Evolutionary conservation across 2,888 invertebrate genomes (phyloP), one percentile per base, ranked within the genome.

Genomic region (Homarus gammarus): DNA sequence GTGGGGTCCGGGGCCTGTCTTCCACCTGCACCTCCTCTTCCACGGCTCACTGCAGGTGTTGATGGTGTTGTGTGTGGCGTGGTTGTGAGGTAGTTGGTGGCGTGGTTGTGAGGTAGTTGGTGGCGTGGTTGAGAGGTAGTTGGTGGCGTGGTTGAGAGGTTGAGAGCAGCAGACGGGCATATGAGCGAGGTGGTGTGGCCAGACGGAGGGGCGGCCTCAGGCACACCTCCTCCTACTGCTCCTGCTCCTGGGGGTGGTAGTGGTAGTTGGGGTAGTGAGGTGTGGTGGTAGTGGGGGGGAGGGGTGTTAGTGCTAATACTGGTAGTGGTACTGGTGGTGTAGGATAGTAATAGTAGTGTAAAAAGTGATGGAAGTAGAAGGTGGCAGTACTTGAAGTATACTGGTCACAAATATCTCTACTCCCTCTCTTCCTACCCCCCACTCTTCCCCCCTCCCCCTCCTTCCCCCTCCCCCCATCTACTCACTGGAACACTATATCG

Each of bases 141-240:
- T 12, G 36, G 31, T 22, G 36, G 64, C 22, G 36, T 33, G 15
- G 40, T 38, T 36, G 38, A 73, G 18, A 22, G 73, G 44, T n/a
- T 36, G 40, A 44, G n/a, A 3, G 75, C 44, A 8, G 44, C 75
- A 77, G 75, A 77, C 75, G n/a, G 75, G 44, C 31, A 31, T 5
- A 77, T 64, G 68, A 81, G 36, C 79, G 15, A 56, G 64, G 79
- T 81, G 64, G 38, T 61, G 81, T 68, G 64, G 38, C 68, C 81
- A 64, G 81, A 81, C 64, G n/a, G 79, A 81, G 61, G 38, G 38
- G 33, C 61, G 61, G 61, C n/a, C n/a, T 61, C 61, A 12, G 64
- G 61, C 31, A 36, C 61, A 38, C n/a, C n/a, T n/a, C n/a, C n/a
- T n/a, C n/a, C n/a, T n/a, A n/a, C n/a, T n/a, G n/a, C n/a, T n/a